These are phyloP conservation scores for Cliona cf. orientalis DNA, from an alignment of 37 sponge, comb jelly and placozoan genomes.

Conservation along the genomic window DNA sequence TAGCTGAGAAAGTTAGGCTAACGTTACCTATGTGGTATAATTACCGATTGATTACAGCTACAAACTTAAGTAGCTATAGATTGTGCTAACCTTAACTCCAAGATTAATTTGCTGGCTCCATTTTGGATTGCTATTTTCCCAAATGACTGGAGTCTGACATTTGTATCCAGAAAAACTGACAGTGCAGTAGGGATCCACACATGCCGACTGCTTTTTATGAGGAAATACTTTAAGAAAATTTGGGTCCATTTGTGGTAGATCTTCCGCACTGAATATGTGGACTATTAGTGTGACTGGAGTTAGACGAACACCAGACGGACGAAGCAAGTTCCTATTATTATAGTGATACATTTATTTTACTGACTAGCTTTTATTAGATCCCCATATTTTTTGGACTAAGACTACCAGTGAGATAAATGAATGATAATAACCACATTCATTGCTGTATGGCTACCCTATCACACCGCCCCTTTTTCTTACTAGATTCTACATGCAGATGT, in stretches of 20 bases:
- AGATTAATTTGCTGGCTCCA: constrained; percentile 95
- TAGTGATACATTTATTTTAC: no score
- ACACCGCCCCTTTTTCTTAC: no score
- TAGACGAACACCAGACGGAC: constrained; percentile 94
- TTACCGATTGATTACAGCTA: no score
- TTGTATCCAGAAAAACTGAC: constrained; percentile 97
- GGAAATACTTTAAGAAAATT: constrained; percentile 86
- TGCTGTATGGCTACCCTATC: no score
- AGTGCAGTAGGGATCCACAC: constrained; percentile 95
- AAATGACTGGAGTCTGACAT: constrained; percentile 71
- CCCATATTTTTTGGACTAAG: no score
- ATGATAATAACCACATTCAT: no score
- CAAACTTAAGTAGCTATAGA: no score
- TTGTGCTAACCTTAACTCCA: constrained; percentile 79
- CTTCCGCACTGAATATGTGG: constrained; percentile 87
- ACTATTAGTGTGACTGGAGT: constrained; percentile 84
- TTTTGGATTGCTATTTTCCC: constrained; percentile 87
- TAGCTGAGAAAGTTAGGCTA: no score
- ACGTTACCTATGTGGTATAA: no score
- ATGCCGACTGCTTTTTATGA: constrained; percentile 90
- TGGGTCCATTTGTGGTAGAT: constrained; percentile 91
- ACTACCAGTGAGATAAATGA: no score
- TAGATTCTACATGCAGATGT: no score
- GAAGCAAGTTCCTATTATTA: constrained; percentile 88
- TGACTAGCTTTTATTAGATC: no score